Conservation (phyloP, 2,888 invertebrate genomes). For the Tetanocera ferruginea region DNA sequence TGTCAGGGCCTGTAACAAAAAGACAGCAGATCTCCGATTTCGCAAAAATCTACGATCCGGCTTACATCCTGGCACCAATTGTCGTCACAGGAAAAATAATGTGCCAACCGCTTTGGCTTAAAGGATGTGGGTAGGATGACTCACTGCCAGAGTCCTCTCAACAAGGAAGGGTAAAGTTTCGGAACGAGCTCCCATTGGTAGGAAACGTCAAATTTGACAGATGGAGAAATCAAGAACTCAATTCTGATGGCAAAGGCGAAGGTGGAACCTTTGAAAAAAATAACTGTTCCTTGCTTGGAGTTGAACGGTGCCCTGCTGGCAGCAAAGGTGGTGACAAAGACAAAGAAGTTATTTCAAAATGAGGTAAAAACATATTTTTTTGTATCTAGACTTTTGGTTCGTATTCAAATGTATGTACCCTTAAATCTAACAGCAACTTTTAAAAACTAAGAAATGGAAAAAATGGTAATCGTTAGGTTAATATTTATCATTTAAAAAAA, state of each 20-base stretch:
- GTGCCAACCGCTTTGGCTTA: neutral
- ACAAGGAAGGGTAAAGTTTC: neutral
- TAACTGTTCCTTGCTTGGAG: no score
- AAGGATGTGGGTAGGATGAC: no score
- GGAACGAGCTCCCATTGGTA: neutral
- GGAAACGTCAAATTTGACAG: neutral
- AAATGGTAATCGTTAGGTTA: no score
- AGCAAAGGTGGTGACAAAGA: neutral
- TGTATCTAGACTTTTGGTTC: no score
- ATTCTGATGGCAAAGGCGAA: neutral
- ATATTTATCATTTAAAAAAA: no score
- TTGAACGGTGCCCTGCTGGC: conserved; percentile 17
- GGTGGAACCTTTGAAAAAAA: neutral
- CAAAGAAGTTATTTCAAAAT: neutral
- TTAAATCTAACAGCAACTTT: no score
- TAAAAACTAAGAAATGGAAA: no score
- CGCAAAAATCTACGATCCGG: no score
- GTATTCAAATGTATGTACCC: no score
- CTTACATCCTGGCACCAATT: neutral
- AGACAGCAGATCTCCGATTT: conserved; percentile 37
- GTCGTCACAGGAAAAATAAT: neutral
- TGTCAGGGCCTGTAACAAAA: conserved; percentile 34
- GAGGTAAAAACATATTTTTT: no score
- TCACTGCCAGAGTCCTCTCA: neutral
- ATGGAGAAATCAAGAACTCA: neutral